Conservation (phyloP, 2,888 invertebrate genomes). For the Trilocha varians region DNA sequence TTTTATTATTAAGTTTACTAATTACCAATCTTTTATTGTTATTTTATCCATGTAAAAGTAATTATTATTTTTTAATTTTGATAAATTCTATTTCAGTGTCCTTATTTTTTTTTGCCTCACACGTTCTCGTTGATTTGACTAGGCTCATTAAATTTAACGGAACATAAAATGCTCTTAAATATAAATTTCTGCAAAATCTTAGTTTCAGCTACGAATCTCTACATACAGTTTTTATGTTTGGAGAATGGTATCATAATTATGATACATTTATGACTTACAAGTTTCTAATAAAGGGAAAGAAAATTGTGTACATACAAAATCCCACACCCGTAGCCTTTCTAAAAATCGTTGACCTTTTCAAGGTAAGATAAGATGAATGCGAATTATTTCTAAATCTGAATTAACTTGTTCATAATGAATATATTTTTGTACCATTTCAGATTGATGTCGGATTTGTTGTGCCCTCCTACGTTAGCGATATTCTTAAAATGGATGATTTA, state of each 20-base stretch:
- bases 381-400: not conserved
- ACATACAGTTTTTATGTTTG: conserved; percentile 34
- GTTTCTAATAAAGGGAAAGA: conserved; percentile 39
- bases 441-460: conserved; percentile 39
- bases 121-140: too few relatives aligned
- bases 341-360: conserved; percentile 27
- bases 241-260: conserved; percentile 53
- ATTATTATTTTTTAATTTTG: too few relatives aligned
- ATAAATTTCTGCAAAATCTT: too few relatives aligned
- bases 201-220: conserved; percentile 37
- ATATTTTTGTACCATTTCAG: conserved; percentile 22
- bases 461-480: conserved; percentile 32
- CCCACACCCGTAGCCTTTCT: conserved; percentile 21
- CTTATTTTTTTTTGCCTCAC: too few relatives aligned
- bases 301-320: conserved; percentile 33
- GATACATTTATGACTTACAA: conserved; percentile 49
- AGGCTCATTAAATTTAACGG: too few relatives aligned
- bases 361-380: conserved; percentile 17
- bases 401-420: too few relatives aligned
- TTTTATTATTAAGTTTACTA: too few relatives aligned
- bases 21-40: too few relatives aligned
- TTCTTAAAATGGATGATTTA: conserved; percentile 31
- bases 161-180: too few relatives aligned
- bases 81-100: too few relatives aligned
- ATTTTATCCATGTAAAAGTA: too few relatives aligned